Evolutionary conservation across 2,113 vertebrate genomes (phyloP).

Genomic region (Oreochromis aureus): DNA sequence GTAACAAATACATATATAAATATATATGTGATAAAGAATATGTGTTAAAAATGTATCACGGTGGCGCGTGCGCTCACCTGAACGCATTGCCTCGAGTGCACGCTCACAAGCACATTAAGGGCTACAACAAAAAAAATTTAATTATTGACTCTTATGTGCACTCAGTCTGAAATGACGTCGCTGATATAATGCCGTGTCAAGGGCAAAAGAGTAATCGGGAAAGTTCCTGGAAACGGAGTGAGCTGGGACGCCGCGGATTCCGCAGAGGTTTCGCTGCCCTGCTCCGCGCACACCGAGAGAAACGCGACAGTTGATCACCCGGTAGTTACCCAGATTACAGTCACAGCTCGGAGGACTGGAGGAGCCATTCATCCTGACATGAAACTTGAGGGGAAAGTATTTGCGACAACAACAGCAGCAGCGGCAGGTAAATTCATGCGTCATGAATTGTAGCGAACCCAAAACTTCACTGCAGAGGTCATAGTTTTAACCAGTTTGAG

Average conservation of each 20-base stretch:
- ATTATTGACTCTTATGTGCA: neutral
- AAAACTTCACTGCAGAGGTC: neutral
- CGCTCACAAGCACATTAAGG: neutral
- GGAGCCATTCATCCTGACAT: neutral
- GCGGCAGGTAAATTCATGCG: conserved; percentile 17
- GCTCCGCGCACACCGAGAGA: neutral
- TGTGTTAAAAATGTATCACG: neutral
- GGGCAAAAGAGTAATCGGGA: conserved; percentile 27
- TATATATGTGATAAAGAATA: neutral
- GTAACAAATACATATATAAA: neutral
- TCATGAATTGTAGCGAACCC: neutral
- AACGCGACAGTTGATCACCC: neutral
- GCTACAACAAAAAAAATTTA: neutral
- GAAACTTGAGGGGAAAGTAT: neutral
- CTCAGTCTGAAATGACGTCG: conserved; percentile 20
- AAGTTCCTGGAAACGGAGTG: conserved; percentile 38
- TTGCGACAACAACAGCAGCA: neutral
- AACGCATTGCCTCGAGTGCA: neutral
- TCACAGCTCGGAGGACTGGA: neutral
- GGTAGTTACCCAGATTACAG: neutral
- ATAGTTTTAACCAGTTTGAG: neutral
- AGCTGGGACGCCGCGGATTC: conserved; percentile 12
- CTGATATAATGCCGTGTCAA: neutral
- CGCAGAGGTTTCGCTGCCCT: neutral
- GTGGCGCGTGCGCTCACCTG: neutral